Evolutionary conservation across 2,888 invertebrate genomes (phyloP).

Genomic region (Vanessa cardui): DNA sequence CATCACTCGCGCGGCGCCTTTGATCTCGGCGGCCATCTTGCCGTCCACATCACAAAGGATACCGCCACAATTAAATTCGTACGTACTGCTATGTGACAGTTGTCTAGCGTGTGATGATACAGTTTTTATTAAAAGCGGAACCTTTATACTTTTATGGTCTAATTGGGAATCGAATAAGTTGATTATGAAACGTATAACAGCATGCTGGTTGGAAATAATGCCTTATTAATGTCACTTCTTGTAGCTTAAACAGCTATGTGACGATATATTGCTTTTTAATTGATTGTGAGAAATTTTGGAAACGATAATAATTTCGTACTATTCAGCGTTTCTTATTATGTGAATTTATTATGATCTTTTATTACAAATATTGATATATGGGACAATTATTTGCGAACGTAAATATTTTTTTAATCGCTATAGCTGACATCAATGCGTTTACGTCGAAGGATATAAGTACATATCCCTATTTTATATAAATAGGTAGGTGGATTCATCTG

Average conservation of each 20-base stretch:
- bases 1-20: conserved; percentile 69
- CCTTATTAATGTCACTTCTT: conserved; percentile 26
- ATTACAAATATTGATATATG: no score
- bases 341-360: no score
- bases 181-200: conserved; percentile 41
- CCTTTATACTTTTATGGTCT: conserved; percentile 52
- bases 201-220: conserved; percentile 25
- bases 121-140: conserved; percentile 52
- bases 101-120: conserved; percentile 63
- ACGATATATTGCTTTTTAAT: conserved; percentile 17
- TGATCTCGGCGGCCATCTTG: conserved; percentile 66
- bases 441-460: no score
- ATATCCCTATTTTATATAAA: no score
- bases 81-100: conserved; percentile 77
- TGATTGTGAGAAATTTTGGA: conserved; percentile 16
- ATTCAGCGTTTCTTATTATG: no score
- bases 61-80: conserved; percentile 78
- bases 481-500: no score
- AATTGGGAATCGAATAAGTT: conserved; percentile 51
- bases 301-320: conserved; percentile 3
- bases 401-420: no score
- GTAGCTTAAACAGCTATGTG: conserved; percentile 13
- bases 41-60: conserved; percentile 66
- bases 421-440: no score
- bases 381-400: no score